A percentile compares a stretch with the other conserved stretches of the same genome.
Conservation (phyloP, 2,113 vertebrate species). For the Anarhynchus alexandrinus region DNA sequence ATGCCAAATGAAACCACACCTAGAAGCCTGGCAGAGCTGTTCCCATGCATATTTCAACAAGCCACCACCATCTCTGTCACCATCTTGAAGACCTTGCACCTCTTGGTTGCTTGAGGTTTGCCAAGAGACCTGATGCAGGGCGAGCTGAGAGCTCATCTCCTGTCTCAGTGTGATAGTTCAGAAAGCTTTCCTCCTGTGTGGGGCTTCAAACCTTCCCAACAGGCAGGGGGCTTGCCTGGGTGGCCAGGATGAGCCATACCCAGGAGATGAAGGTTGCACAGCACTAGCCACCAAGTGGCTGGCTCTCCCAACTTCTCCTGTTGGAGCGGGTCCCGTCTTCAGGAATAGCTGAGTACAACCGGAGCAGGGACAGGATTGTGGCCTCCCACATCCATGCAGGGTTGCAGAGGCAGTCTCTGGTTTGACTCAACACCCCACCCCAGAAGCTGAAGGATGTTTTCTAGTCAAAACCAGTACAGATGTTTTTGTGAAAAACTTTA, state of each 20-base stretch:
- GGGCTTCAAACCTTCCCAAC: neutral
- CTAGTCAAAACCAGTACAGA: neutral
- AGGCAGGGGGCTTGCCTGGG: neutral
- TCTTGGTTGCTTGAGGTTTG: neutral
- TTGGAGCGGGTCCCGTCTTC: neutral
- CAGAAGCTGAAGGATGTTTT: neutral
- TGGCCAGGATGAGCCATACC: neutral
- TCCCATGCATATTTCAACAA: neutral
- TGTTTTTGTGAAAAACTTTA: neutral
- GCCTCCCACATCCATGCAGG: neutral
- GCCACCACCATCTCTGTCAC: neutral
- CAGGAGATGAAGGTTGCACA: neutral
- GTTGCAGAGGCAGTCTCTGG: neutral
- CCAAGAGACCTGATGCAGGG: neutral
- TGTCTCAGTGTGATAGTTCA: neutral
- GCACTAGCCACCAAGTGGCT: rapidly evolving
- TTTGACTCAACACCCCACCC: neutral
- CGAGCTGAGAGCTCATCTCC: neutral
- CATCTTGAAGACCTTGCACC: neutral
- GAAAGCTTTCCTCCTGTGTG: neutral
- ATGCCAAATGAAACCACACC: neutral
- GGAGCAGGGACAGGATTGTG: no score
- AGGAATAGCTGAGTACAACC: neutral
- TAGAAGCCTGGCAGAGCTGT: neutral
- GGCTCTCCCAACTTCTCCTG: neutral